phyloP scores from a whole-genome alignment of 2,888 invertebrate genomes.

The Seira musarum region DNA sequence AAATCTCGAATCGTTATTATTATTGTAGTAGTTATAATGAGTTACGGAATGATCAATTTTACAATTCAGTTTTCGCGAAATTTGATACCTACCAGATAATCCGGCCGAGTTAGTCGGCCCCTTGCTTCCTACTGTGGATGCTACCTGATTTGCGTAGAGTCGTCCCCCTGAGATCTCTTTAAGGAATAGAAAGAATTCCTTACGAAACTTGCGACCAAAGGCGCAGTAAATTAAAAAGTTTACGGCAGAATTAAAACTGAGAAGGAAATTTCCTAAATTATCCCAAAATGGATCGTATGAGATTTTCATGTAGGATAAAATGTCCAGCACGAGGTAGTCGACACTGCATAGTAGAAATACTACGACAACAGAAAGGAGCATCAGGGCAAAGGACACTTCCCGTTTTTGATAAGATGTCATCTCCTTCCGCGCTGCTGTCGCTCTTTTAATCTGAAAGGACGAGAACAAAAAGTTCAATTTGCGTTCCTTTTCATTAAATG shows the following conservation, averaged over 20 bases:
- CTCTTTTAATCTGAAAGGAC: conserved; percentile 52
- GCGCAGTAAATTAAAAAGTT: conserved; percentile 68
- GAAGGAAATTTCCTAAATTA: conserved; percentile 62
- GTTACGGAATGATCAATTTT: too few species aligned
- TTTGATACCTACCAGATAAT: conserved; percentile 39
- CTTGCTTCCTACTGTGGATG: conserved; percentile 18
- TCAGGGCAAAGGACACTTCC: conserved; percentile 66
- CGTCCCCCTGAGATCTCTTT: conserved; percentile 40
- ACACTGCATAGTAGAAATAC: conserved; percentile 64
- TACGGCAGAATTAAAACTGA: conserved; percentile 65
- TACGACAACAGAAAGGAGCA: conserved; percentile 65
- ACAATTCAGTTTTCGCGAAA: not conserved
- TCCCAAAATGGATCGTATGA: conserved; percentile 61
- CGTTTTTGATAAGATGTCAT: conserved; percentile 63
- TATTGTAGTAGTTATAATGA: too few species aligned
- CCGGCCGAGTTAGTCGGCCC: conserved; percentile 31
- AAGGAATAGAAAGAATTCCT: conserved; percentile 58
- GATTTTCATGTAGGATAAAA: conserved; percentile 47
- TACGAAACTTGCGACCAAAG: conserved; percentile 65
- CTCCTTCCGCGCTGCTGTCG: conserved; percentile 27
- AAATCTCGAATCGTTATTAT: too few species aligned
- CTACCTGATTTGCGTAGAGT: conserved; percentile 11
- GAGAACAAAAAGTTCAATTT: not conserved
- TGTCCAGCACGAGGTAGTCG: conserved; percentile 62
- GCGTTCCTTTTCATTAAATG: not conserved